These are phyloP conservation scores for Folsomia manolachei DNA, from an alignment of 2,888 invertebrate genomes.

Conservation along the genomic window DNA sequence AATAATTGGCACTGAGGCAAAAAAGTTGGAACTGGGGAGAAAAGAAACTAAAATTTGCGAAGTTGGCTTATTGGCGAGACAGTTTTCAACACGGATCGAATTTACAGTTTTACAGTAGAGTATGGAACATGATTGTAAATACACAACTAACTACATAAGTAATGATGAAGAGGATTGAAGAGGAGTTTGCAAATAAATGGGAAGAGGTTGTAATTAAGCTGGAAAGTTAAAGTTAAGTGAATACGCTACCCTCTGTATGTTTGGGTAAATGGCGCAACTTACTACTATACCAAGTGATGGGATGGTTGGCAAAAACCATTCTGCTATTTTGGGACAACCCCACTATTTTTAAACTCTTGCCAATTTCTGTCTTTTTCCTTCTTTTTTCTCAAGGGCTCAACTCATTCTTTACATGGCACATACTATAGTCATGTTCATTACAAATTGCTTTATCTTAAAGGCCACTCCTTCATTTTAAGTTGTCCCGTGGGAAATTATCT, in stretches of 20 bases:
- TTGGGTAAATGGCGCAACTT: background rate
- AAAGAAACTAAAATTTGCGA: conserved; percentile 9
- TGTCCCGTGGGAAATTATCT: too few relatives aligned
- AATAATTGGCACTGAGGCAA: background rate
- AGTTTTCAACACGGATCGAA: background rate
- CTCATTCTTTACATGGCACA: background rate
- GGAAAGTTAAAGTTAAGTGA: background rate
- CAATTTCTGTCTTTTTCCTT: too few relatives aligned
- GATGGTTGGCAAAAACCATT: background rate
- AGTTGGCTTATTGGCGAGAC: conserved; percentile 1
- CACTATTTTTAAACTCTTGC: conserved; percentile 3
- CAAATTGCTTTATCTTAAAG: too few relatives aligned
- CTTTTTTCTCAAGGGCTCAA: background rate
- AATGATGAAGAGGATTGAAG: background rate
- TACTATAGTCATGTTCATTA: too few relatives aligned
- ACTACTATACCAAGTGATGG: background rate
- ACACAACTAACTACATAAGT: too few relatives aligned
- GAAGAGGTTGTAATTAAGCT: background rate
- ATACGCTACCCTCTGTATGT: background rate
- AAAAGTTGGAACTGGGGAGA: background rate
- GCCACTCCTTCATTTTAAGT: too few relatives aligned
- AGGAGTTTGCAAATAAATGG: background rate
- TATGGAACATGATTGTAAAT: background rate
- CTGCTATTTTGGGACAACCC: conserved; percentile 1
- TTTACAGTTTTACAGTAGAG: background rate